Evolutionary conservation across 2,888 invertebrate genomes (phyloP), one percentile per base, ranked within the genome.

Genomic region (Gisinianus flammeolus): DNA sequence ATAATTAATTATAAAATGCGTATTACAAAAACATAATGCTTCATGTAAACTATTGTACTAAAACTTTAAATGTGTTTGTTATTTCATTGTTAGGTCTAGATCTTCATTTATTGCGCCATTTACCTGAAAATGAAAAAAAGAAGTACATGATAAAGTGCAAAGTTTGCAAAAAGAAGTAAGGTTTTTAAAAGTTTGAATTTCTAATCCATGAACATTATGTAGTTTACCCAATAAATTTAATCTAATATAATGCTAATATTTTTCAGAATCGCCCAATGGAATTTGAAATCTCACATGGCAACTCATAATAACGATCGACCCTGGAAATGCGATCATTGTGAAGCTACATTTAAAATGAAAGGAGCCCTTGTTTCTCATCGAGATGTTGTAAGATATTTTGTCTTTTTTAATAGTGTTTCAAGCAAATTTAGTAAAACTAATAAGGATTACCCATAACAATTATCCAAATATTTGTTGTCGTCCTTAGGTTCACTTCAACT

Each of bases 241-340:
- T 35, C 5, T 35, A 35, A 5, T 30, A 52, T 22, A 22, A 3
- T 66, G 19, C 44, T 75, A 26, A 33, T 31, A 24, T 67, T 68
- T 69, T 77, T 22, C 54, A 83, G 84, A 54, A 74, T 79, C 31
- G 80, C 81, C 16, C 81, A 83, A 62, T 82, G 82, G 83, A 84
- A 80, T 54, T 35, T 79, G 6, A 83, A 82, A 76, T 81, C 82
- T 74, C 82, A 83, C 30, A 58, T 79, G 52, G 79, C 78, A 0
- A 79, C 81, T 24, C 80, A 77, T 26, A 81, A 77, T 33, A 81
- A 81, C 30, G 83, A 84, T 24, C 75, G 83, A 31, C 83, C 84
- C 5, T 84, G 84, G 84, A 84, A 84, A 70, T 84, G 84, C 73
- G 84, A 83, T 52, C 80, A 81, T 56, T 84, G 84, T 68, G 81